phyloP scores from a whole-genome alignment of 35 echinoderm and acorn worm genomes.

The Acanthaster planci region DNA sequence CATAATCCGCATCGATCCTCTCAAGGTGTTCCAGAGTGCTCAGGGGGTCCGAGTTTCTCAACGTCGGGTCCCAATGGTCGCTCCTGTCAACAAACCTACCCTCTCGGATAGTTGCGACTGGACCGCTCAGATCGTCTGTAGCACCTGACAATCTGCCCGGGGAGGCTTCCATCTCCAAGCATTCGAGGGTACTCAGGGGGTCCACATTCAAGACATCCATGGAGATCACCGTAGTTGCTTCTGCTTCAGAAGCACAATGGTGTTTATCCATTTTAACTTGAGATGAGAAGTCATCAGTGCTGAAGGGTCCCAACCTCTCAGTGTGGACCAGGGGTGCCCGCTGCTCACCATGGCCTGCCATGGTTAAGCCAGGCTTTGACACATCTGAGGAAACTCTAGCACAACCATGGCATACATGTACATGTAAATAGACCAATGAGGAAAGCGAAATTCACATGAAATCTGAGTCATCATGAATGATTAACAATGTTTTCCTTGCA shows the following conservation, averaged over 20 bases:
- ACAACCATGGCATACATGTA: too few species aligned
- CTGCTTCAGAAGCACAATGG: not conserved
- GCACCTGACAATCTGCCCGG: not conserved
- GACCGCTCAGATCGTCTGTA: not conserved
- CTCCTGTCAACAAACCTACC: not conserved
- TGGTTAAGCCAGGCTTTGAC: not conserved
- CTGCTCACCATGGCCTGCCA: not conserved
- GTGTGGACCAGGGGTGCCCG: not conserved
- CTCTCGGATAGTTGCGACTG: not conserved
- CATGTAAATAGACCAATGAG: too few species aligned
- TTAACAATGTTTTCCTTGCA: too few species aligned
- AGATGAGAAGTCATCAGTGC: not conserved
- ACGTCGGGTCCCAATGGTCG: not conserved
- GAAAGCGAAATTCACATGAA: too few species aligned
- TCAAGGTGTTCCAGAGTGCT: slow-evolving; percentile 5
- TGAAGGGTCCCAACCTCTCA: not conserved
- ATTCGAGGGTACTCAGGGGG: not conserved
- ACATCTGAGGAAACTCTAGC: too few species aligned
- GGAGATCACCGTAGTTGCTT: not conserved
- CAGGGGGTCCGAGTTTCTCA: not conserved
- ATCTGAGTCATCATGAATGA: too few species aligned
- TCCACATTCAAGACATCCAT: not conserved
- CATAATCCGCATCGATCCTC: not conserved
- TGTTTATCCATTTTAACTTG: too few species aligned
- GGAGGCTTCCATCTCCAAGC: not conserved